Percentiles rank a stretch among this genome's conserved stretches.
These are phyloP conservation scores for Allygus modestus DNA, from an alignment of 2,888 invertebrate species.

Conservation along the genomic window DNA sequence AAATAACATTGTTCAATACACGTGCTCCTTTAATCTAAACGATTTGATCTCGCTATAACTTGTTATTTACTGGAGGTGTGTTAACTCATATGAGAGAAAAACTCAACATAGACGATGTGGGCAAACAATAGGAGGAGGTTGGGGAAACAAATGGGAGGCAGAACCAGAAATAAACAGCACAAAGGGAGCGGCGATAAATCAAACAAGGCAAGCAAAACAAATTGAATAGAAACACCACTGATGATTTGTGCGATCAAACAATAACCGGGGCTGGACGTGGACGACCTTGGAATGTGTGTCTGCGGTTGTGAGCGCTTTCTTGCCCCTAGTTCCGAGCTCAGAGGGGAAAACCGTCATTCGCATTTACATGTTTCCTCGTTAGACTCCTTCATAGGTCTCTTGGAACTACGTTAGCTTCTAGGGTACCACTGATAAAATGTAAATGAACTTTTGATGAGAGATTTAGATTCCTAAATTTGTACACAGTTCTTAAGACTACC, in stretches of 20 bases:
- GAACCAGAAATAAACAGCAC: conserved; percentile 36
- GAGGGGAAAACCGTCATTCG: not conserved
- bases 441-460: too few relatives aligned
- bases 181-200: conserved; percentile 30
- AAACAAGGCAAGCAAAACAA: conserved; percentile 13
- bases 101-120: not conserved
- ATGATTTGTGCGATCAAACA: conserved; percentile 40
- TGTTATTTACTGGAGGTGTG: too few relatives aligned
- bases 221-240: conserved; percentile 29
- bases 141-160: conserved; percentile 15
- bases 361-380: not conserved
- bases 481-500: too few relatives aligned
- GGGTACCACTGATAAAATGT: too few relatives aligned
- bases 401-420: not conserved
- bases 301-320: not conserved
- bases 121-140: conserved; percentile 20
- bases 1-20: too few relatives aligned
- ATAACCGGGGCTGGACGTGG: not conserved
- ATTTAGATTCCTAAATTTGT: too few relatives aligned
- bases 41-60: too few relatives aligned
- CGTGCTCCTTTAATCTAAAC: too few relatives aligned
- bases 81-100: too few relatives aligned
- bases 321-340: not conserved
- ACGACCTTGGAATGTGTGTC: conserved; percentile 1
- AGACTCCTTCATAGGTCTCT: too few relatives aligned